Conservation (phyloP, 2,888 invertebrate genomes). For the Melanostoma mellinum region DNA sequence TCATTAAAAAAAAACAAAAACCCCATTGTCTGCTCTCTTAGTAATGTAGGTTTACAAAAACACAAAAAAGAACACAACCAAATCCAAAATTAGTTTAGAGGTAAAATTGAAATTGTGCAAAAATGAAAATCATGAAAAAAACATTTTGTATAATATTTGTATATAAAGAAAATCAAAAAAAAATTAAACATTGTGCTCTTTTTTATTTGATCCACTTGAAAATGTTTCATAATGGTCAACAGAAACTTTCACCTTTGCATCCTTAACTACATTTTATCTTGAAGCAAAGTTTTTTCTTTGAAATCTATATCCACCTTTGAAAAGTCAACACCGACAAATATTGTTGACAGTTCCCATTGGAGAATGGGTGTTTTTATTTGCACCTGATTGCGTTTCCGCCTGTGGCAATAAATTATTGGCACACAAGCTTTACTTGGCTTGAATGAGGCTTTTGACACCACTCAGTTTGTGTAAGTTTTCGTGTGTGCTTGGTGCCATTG, state of each 20-base stretch:
- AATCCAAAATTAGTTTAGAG: conserved; percentile 59
- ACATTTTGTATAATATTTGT: conserved; percentile 56
- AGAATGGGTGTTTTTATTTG: conserved; percentile 36
- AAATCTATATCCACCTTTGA: not conserved
- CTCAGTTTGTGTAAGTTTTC: conserved; percentile 55
- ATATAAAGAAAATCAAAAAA: conserved; percentile 42
- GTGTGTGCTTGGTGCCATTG: conserved; percentile 49
- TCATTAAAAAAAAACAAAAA: not conserved
- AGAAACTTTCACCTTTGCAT: conserved; percentile 21
- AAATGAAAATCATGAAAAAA: conserved; percentile 31
- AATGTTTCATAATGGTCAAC: conserved; percentile 2
- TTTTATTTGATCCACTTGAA: conserved; percentile 18
- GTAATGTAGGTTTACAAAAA: conserved; percentile 15
- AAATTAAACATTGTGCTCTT: not conserved
- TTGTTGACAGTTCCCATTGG: conserved; percentile 24
- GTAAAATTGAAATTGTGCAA: conserved; percentile 52
- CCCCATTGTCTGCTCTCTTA: conserved; percentile 10
- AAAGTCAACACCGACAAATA: conserved; percentile 44
- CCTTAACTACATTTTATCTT: conserved; percentile 7
- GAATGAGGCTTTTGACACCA: conserved; percentile 26
- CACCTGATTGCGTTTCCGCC: conserved; percentile 64
- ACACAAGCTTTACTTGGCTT: conserved; percentile 34
- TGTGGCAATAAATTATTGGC: conserved; percentile 62
- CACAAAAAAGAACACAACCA: conserved; percentile 30
- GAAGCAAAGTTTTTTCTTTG: not conserved